phyloP scores from a whole-genome alignment of 2,888 invertebrate genomes.

The Xestia sexstrigata region DNA sequence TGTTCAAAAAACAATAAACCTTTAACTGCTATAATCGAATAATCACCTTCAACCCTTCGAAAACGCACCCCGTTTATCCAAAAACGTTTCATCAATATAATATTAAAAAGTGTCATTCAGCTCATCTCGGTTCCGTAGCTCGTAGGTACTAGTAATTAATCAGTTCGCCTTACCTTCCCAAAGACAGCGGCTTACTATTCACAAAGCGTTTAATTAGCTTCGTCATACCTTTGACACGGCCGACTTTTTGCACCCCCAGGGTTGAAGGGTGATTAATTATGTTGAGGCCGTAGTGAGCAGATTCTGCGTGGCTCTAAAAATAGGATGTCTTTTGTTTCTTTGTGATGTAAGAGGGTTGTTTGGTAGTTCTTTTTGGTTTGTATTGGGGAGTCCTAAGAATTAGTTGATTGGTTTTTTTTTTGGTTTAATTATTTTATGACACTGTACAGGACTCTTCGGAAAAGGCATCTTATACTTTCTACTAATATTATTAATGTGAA shows the following conservation, averaged over 20 bases:
- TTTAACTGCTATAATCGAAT: not conserved
- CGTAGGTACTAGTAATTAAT: slow-evolving; percentile 67
- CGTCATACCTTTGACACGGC: slow-evolving; percentile 77
- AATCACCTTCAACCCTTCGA: not conserved
- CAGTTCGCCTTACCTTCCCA: slow-evolving; percentile 57
- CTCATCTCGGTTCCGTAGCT: slow-evolving; percentile 30
- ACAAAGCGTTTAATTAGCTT: slow-evolving; percentile 72
- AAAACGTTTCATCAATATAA: slow-evolving; percentile 35
- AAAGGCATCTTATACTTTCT: too few species aligned
- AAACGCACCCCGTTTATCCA: not conserved
- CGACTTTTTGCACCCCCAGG: slow-evolving; percentile 58
- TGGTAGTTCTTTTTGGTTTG: not conserved
- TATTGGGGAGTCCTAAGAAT: not conserved
- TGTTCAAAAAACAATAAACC: not conserved
- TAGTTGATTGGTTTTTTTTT: not conserved
- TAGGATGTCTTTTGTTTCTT: slow-evolving; percentile 37
- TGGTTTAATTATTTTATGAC: too few species aligned
- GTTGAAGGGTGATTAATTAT: slow-evolving; percentile 61
- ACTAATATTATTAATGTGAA: too few species aligned
- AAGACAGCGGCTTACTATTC: slow-evolving; percentile 58
- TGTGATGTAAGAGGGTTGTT: slow-evolving; percentile 5
- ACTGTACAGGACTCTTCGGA: too few species aligned
- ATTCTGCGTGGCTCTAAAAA: slow-evolving; percentile 36
- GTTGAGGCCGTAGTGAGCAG: slow-evolving; percentile 20
- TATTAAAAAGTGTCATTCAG: slow-evolving; percentile 45